Evolutionary conservation across 2,888 invertebrate species (phyloP), one percentile per base, ranked within the genome.

Genomic region (Tachina fera): DNA sequence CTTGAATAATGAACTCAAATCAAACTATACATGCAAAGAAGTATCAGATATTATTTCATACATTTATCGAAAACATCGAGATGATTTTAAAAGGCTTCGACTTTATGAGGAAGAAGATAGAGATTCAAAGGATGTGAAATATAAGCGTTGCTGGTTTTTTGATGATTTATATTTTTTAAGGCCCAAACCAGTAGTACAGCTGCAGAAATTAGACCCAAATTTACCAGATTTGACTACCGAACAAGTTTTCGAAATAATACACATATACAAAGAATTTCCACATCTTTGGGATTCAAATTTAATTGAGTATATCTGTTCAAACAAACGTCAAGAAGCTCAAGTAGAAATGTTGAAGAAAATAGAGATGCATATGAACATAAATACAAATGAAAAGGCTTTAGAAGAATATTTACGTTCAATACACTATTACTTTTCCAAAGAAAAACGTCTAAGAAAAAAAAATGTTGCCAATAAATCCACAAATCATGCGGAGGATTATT

Each of bases 231-330:
- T 85, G 31, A 19, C 22, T 13, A 13, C 45, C 16, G 76, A 83
- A 56, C 85, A 87, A 71, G 65, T 83, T 49, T 63, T 58, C 31
- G 13, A 76, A 76, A 56, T 87, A 39, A 77, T 83, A 31, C 45
- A 72, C 10, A 85, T 85, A 49, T 87, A 87, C 41, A 65, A 58
- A 49, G 56, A 72, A 10, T 75, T 63, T 75, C 75, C 77, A 13
- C 71, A 85, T 75, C 72, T 87, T 47, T 87, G 87, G 87, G 76
- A 87, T 74, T 61, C 83, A 19, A 70, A 85, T 68, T 65, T 83
- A 39, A 63, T 85, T 22, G 87, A 87, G 60, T 70, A 68, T 58
- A 65, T 75, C n/a, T 75, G 83, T 41, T 61, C 80, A 58, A 76
- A 74, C 41, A 83, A 81, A 65, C 80, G 80, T 9, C 47, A 63